Conservation (phyloP, 2,797 vertebrate species). For the Uromys caudimaculatus region DNA sequence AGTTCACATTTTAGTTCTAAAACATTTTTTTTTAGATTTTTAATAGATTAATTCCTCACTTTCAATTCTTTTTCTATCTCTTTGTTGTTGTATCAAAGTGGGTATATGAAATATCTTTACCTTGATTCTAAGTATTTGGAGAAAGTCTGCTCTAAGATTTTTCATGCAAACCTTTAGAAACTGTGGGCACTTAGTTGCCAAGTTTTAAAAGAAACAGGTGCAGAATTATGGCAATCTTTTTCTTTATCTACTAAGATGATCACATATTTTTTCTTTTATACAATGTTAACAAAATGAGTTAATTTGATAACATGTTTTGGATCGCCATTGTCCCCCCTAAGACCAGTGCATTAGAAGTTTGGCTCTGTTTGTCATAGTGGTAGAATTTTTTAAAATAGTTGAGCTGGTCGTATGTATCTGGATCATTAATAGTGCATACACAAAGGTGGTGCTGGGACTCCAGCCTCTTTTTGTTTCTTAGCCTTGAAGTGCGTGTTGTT, state of each 20-base stretch:
- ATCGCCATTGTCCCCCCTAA: neutral
- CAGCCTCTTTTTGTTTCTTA: neutral
- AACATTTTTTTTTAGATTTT: conserved; percentile 15
- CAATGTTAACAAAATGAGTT: neutral
- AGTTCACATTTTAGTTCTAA: conserved; percentile 9
- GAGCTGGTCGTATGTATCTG: neutral
- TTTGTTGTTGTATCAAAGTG: neutral
- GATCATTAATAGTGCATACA: too few species aligned
- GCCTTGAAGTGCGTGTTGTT: neutral
- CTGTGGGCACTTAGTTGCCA: neutral
- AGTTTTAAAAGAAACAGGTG: neutral
- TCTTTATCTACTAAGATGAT: conserved; percentile 9
- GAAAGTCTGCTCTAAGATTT: neutral
- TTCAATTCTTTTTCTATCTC: neutral
- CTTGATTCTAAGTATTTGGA: neutral
- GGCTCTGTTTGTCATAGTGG: neutral
- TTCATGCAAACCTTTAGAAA: conserved; percentile 29
- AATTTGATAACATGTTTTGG: neutral
- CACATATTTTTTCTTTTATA: neutral
- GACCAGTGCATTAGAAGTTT: neutral
- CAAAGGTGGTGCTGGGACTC: neutral
- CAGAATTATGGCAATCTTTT: conserved; percentile 38
- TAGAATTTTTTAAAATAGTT: neutral
- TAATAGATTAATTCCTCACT: neutral
- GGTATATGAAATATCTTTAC: neutral